Conservation (phyloP, 2,888 invertebrate species). For the Drosophila emarginata region DNA sequence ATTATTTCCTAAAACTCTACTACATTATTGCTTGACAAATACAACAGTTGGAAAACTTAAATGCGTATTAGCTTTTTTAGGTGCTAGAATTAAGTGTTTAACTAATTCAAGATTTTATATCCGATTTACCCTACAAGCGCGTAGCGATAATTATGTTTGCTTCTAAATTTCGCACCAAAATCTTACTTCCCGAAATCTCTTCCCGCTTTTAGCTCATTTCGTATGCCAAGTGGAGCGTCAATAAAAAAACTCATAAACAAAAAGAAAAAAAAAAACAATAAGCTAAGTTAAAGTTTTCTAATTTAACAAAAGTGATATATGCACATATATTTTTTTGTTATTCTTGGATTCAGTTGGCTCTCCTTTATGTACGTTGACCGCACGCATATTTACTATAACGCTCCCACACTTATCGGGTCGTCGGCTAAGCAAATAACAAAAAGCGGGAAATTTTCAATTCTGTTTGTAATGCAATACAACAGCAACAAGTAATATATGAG, state of each 20-base stretch:
- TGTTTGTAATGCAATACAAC: slow-evolving; percentile 32
- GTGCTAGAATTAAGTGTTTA: slow-evolving; percentile 1
- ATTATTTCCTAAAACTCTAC: too few relatives aligned
- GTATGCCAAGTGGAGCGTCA: slow-evolving; percentile 10
- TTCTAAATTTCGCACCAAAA: neutral
- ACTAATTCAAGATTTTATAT: neutral
- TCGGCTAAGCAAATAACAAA: slow-evolving; percentile 40
- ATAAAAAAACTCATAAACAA: slow-evolving; percentile 10
- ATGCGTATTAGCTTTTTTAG: neutral
- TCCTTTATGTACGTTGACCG: slow-evolving; percentile 55
- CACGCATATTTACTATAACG: slow-evolving; percentile 18
- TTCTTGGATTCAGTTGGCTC: neutral
- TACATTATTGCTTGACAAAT: too few relatives aligned
- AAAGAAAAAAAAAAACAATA: neutral
- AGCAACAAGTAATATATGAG: neutral
- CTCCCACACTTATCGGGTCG: slow-evolving; percentile 3
- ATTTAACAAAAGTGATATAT: slow-evolving; percentile 18
- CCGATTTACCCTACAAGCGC: neutral
- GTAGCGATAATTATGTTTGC: neutral
- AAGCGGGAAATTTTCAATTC: slow-evolving; percentile 73
- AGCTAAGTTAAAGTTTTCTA: slow-evolving; percentile 17
- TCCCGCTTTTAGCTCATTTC: slow-evolving; percentile 20
- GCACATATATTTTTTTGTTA: neutral
- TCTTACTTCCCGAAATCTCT: slow-evolving; percentile 11
- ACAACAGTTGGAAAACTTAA: too few relatives aligned